Conservation (phyloP, 2,113 vertebrate genomes). For the Gnathonemus longibarbis region DNA sequence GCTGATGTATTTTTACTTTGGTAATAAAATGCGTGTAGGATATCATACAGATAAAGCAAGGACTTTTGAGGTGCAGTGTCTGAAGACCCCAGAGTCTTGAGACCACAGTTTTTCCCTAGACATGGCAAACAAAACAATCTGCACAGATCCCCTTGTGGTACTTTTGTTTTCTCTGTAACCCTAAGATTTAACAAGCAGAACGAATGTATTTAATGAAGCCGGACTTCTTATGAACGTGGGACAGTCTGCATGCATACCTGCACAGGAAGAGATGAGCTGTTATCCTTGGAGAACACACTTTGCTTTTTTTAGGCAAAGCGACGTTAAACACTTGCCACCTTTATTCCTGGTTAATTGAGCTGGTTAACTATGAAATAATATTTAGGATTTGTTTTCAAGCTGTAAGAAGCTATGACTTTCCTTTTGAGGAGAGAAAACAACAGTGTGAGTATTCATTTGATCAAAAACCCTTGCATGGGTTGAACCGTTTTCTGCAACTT, state of each 20-base stretch:
- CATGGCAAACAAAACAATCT: not conserved
- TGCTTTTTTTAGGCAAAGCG: not conserved
- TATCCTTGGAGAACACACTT: not conserved
- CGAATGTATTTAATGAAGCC: slow-evolving; percentile 18
- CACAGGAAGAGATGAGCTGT: not conserved
- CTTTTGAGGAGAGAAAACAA: not conserved
- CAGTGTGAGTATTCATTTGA: not conserved
- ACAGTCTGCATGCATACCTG: not conserved
- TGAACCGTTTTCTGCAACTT: not conserved
- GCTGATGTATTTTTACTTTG: not conserved
- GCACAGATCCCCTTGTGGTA: not conserved
- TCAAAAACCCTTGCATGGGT: not conserved
- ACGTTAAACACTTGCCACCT: not conserved
- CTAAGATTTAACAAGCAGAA: not conserved
- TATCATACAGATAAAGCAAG: not conserved
- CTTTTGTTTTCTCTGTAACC: not conserved
- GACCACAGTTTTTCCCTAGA: not conserved
- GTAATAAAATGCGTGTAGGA: not conserved
- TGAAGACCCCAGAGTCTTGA: not conserved
- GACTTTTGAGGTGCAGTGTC: not conserved
- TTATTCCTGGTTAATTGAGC: not conserved
- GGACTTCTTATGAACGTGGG: slow-evolving; percentile 3
- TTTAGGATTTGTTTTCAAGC: not conserved
- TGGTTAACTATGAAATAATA: not conserved
- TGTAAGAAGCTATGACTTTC: not conserved